Conservation (phyloP, 1,140 invertebrate species). For the Phenacoccus solenopsis region DNA sequence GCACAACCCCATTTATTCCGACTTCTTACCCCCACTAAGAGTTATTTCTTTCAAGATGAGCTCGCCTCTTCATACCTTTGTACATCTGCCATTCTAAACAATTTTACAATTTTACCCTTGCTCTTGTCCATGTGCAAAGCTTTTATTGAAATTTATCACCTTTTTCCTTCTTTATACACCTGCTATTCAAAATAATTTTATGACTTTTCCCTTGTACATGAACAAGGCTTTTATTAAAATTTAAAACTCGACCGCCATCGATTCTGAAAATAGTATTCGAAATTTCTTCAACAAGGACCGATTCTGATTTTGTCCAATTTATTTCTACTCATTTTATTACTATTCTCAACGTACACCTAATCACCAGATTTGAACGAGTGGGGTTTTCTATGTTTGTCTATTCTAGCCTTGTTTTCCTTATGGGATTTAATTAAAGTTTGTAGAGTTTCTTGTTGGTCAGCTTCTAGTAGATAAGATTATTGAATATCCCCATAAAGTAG, state of each 20-base stretch:
- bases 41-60: no score
- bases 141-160: no score
- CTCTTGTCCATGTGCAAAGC: no score
- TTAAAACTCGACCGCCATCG: constrained; percentile 20
- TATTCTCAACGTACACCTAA: constrained; percentile 17
- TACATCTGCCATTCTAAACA: no score
- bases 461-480: constrained; percentile 17
- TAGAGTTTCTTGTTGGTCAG: neutral
- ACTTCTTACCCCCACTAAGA: no score
- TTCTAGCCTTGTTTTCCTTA: neutral
- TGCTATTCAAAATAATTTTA: no score
- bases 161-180: no score
- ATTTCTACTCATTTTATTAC: constrained; percentile 25
- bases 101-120: no score
- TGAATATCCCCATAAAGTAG: constrained; percentile 15
- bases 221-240: no score
- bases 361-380: neutral
- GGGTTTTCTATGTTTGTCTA: constrained; percentile 4
- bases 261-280: constrained; percentile 22
- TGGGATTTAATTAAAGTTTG: constrained; percentile 10
- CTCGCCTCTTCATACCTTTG: no score
- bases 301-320: constrained; percentile 24
- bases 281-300: constrained; percentile 20
- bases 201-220: no score
- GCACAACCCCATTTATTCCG: no score